Percentiles rank a stretch among this genome's conserved stretches.
These are phyloP conservation scores for Argopecten irradians DNA, from an alignment of 1,140 invertebrate species.

Conservation along the genomic window DNA sequence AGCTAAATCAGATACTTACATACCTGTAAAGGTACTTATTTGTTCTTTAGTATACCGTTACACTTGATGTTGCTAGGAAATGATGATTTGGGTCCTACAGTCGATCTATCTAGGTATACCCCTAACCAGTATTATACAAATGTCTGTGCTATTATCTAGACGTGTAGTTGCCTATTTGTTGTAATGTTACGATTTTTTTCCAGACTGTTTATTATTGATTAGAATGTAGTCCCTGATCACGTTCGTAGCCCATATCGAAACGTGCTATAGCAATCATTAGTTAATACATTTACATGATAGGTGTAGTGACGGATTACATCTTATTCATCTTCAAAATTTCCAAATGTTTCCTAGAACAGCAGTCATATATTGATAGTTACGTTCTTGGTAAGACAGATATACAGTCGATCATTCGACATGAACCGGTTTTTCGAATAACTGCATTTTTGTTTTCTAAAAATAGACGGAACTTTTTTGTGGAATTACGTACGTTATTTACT, in stretches of 20 bases:
- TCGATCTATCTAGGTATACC: background rate
- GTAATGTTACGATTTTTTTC: background rate
- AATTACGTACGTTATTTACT: background rate
- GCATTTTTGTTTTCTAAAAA: background rate
- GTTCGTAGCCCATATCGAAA: background rate
- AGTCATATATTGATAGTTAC: background rate
- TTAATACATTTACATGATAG: background rate
- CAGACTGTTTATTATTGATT: background rate
- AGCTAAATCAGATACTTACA: too few species aligned
- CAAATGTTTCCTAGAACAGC: background rate
- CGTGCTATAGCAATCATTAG: background rate
- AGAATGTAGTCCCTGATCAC: background rate
- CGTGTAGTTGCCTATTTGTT: background rate
- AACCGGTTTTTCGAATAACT: background rate
- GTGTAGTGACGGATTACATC: background rate
- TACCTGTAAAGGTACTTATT: too few species aligned
- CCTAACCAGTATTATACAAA: conserved; percentile 16
- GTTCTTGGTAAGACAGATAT: background rate
- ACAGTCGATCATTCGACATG: background rate
- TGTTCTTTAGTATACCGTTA: too few species aligned
- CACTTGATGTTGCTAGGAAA: background rate
- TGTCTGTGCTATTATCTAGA: background rate
- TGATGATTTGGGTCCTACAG: background rate
- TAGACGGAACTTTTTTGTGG: background rate
- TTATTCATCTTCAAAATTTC: background rate